Conservation (phyloP, 1,140 invertebrate genomes). For the Pogonognathellus flavescens region DNA sequence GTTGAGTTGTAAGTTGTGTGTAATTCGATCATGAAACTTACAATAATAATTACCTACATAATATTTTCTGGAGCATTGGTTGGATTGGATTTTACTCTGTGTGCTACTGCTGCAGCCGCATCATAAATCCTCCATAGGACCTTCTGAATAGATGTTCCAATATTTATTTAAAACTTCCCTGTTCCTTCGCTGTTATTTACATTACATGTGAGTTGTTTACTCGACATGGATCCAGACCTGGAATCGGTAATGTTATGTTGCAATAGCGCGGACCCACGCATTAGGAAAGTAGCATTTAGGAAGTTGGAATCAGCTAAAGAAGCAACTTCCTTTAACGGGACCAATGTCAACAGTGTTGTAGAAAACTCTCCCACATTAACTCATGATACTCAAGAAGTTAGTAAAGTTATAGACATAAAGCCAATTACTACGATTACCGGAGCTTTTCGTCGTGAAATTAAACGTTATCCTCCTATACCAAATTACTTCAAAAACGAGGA, state of each 20-base stretch:
- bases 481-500: slow-evolving; percentile 49
- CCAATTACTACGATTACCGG: slow-evolving; percentile 47
- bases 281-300: slow-evolving; percentile 19
- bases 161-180: slow-evolving; percentile 7
- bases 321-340: background rate
- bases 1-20: too few relatives aligned
- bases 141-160: background rate
- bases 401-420: slow-evolving; percentile 34
- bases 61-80: too few relatives aligned
- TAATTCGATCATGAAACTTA: too few relatives aligned
- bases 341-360: background rate
- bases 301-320: slow-evolving; percentile 28
- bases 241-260: slow-evolving; percentile 5
- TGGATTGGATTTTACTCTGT: too few relatives aligned
- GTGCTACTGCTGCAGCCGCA: too few relatives aligned
- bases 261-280: slow-evolving; percentile 21
- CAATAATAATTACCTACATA: too few relatives aligned
- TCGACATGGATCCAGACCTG: background rate
- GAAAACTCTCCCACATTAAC: slow-evolving; percentile 13
- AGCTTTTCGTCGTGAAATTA: slow-evolving; percentile 51
- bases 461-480: slow-evolving; percentile 48
- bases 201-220: slow-evolving; percentile 27
- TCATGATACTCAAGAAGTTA: slow-evolving; percentile 6
- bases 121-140: too few relatives aligned
- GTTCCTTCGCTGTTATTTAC: slow-evolving; percentile 1